Conservation (phyloP, 2,888 invertebrate species). For the Drosophila sordidula region DNA sequence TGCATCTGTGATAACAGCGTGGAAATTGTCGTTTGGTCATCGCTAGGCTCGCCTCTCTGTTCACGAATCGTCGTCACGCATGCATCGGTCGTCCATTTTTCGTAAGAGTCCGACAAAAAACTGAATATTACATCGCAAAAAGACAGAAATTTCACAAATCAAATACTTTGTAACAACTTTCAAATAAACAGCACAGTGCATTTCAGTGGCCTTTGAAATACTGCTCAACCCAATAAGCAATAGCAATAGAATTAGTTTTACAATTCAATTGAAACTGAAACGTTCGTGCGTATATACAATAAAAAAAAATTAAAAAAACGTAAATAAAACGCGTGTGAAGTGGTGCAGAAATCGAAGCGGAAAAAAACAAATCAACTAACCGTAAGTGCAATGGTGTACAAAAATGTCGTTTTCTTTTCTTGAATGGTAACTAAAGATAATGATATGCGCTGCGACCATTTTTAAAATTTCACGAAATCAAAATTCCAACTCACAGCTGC, state of each 20-base stretch:
- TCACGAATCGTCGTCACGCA: conserved; percentile 65
- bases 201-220: conserved; percentile 77
- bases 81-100: conserved; percentile 76
- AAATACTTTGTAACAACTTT: conserved; percentile 33
- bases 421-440: conserved; percentile 54
- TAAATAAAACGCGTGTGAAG: conserved; percentile 78
- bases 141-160: conserved; percentile 34
- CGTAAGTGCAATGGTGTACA: conserved; percentile 61
- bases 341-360: conserved; percentile 60
- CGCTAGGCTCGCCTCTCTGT: conserved; percentile 45
- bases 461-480: conserved; percentile 79
- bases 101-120: conserved; percentile 68
- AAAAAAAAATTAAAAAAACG: conserved; percentile 59
- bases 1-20: conserved; percentile 16
- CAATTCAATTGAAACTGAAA: conserved; percentile 36
- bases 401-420: conserved; percentile 22
- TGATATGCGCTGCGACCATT: conserved; percentile 78
- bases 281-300: conserved; percentile 64
- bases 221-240: conserved; percentile 75
- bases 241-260: conserved; percentile 56
- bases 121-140: conserved; percentile 64
- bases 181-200: conserved; percentile 58
- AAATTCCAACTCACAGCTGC: conserved; percentile 77
- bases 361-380: conserved; percentile 38
- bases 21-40: conserved; percentile 31